These are phyloP conservation scores for Aulostomus chinensis DNA, from an alignment of 2,797 vertebrate species.

Conservation along the genomic window DNA sequence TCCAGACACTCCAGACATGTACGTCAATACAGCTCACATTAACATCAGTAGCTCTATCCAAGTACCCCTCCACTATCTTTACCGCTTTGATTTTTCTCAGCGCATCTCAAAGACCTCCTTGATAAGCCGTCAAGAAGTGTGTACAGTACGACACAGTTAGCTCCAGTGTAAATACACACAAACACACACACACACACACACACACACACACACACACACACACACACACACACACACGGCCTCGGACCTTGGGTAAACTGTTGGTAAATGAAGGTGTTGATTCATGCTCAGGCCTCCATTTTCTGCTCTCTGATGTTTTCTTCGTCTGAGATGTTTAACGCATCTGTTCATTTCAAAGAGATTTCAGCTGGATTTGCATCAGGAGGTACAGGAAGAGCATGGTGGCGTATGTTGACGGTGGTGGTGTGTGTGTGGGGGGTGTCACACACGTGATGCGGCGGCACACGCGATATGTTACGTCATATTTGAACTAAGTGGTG, in stretches of 20 bases:
- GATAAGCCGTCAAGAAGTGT: slow-evolving; percentile 50
- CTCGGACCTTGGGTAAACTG: slow-evolving; percentile 59
- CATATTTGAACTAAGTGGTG: slow-evolving; percentile 3
- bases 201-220: too few species aligned
- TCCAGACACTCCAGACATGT: slow-evolving; percentile 7
- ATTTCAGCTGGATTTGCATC: slow-evolving; percentile 58
- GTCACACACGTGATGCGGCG: not conserved
- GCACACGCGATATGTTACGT: too few species aligned
- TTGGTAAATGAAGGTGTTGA: slow-evolving; percentile 71
- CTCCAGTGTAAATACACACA: slow-evolving; percentile 65
- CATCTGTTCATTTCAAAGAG: slow-evolving; percentile 65
- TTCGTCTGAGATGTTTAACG: slow-evolving; percentile 64
- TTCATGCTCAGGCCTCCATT: slow-evolving; percentile 57
- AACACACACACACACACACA: too few species aligned
- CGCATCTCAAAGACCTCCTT: slow-evolving; percentile 72
- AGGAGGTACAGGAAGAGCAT: slow-evolving; percentile 24
- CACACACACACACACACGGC: too few species aligned
- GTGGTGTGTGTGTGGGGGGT: slow-evolving; percentile 13
- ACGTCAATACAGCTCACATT: slow-evolving; percentile 6
- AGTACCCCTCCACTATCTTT: slow-evolving; percentile 45
- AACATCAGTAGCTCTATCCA: slow-evolving; percentile 27
- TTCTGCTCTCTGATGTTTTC: slow-evolving; percentile 50
- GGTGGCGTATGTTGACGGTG: slow-evolving; percentile 19
- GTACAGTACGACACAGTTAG: slow-evolving; percentile 67
- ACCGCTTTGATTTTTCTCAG: slow-evolving; percentile 51